Conservation (phyloP, 2,113 vertebrate genomes). For the Morone chrysops region DNA sequence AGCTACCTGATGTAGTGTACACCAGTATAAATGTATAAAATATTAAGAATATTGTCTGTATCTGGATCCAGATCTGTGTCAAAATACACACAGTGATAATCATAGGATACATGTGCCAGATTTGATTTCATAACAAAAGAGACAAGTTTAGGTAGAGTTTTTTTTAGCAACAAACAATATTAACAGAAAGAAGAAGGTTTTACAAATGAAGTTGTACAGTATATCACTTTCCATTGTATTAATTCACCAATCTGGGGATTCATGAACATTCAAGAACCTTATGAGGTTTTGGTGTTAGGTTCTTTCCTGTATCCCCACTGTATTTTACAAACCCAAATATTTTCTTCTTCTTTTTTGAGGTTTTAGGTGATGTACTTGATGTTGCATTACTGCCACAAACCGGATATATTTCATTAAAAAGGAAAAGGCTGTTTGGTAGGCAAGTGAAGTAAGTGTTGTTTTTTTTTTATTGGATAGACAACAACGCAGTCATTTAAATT, state of each 20-base stretch:
- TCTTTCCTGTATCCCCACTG: not conserved
- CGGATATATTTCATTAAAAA: not conserved
- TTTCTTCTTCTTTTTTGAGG: not conserved
- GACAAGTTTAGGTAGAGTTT: not conserved
- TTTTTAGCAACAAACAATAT: too few relatives aligned
- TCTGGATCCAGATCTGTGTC: not conserved
- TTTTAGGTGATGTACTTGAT: not conserved
- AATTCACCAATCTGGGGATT: not conserved
- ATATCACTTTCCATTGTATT: not conserved
- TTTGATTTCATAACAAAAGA: not conserved
- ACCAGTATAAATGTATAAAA: not conserved
- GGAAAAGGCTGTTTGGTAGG: not conserved
- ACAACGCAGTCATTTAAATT: not conserved
- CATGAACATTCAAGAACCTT: not conserved
- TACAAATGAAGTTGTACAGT: not conserved
- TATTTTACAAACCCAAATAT: not conserved
- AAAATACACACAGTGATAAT: not conserved
- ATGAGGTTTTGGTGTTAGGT: not conserved
- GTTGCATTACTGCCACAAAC: not conserved
- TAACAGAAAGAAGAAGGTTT: not conserved
- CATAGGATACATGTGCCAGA: not conserved
- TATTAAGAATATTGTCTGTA: not conserved
- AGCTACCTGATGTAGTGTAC: not conserved
- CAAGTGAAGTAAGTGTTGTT: not conserved
- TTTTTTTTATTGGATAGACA: not conserved